Conservation (phyloP, 2,888 invertebrate genomes). For the Fissipunctia ypsillon region DNA sequence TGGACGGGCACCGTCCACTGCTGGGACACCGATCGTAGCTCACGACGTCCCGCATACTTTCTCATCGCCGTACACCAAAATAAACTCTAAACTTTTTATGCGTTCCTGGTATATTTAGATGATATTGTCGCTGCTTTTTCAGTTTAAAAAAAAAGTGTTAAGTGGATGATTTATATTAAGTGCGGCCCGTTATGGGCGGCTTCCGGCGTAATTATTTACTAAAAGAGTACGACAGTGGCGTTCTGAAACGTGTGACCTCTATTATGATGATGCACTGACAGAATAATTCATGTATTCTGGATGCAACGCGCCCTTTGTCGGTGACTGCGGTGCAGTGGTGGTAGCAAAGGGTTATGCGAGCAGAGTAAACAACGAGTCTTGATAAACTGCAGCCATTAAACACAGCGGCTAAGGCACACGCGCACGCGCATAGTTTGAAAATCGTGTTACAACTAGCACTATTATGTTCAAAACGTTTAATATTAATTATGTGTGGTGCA, state of each 20-base stretch:
- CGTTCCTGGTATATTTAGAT: conserved; percentile 86
- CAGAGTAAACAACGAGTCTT: conserved; percentile 39
- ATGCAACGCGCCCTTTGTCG: conserved; percentile 74
- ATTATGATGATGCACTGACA: conserved; percentile 72
- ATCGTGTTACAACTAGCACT: conserved; percentile 17
- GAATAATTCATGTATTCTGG: conserved; percentile 81
- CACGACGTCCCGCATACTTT: conserved; percentile 86
- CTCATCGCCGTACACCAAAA: conserved; percentile 87
- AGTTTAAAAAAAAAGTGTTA: conserved; percentile 86
- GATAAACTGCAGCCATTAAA: conserved; percentile 32
- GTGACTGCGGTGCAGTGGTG: conserved; percentile 26
- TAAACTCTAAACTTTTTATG: conserved; percentile 88
- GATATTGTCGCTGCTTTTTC: conserved; percentile 84
- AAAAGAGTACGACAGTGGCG: conserved; percentile 73
- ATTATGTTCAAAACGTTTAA: conserved; percentile 16
- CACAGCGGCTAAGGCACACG: conserved; percentile 7
- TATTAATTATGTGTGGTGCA: conserved; percentile 19
- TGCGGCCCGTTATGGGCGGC: conserved; percentile 83
- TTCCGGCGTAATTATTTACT: conserved; percentile 87
- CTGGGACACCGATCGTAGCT: conserved; percentile 85
- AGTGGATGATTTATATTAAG: conserved; percentile 90
- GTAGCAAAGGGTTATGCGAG: conserved; percentile 54
- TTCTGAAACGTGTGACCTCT: conserved; percentile 72
- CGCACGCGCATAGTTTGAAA: conserved; percentile 34
- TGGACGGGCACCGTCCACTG: conserved; percentile 84